Conservation (phyloP, 2,797 vertebrate species). For the Ataeniobius toweri region DNA sequence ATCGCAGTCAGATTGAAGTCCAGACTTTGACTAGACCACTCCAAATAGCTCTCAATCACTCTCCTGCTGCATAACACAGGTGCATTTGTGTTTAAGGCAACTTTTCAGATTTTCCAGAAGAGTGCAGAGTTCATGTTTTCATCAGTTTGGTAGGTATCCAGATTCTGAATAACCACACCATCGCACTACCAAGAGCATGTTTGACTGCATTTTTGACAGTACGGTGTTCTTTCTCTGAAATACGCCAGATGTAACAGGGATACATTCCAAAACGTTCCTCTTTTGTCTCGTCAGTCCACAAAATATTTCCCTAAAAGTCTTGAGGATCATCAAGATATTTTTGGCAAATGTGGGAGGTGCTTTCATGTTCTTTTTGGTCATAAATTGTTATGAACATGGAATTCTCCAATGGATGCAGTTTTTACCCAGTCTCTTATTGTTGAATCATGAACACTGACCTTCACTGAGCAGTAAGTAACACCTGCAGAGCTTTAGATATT, state of each 20-base stretch:
- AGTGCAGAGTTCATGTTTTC: background rate
- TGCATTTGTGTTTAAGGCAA: background rate
- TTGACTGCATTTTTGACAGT: background rate
- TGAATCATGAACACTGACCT: no score
- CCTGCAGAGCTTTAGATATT: background rate
- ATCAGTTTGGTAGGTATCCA: background rate
- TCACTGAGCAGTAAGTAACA: no score
- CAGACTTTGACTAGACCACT: background rate
- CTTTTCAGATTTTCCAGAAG: background rate
- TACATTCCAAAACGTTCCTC: background rate
- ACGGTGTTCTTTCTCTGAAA: background rate
- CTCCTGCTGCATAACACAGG: background rate
- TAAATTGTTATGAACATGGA: no score
- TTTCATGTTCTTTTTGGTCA: no score
- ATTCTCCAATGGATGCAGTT: no score
- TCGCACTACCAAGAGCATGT: background rate
- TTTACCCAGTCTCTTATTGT: no score
- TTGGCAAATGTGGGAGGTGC: no score
- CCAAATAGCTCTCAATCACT: background rate
- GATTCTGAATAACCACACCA: background rate
- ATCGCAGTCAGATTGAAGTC: background rate
- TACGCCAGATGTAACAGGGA: background rate
- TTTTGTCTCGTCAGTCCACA: background rate
- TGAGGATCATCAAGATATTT: no score
- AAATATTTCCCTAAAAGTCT: no score